These are phyloP conservation scores for Trissolcus brochymenae DNA, from an alignment of 2,888 invertebrate species.

Conservation along the genomic window DNA sequence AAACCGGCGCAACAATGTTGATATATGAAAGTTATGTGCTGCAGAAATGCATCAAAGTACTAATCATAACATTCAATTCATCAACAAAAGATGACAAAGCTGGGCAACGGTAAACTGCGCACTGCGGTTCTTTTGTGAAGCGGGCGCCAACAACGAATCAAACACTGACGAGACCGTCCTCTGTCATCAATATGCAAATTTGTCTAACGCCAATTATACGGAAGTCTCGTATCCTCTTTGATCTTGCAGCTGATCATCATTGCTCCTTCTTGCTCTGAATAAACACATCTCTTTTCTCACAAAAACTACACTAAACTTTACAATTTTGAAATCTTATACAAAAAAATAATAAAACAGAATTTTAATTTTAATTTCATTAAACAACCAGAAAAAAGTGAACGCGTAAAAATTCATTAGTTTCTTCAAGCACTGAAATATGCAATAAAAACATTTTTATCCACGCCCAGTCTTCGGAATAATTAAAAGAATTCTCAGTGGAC, in stretches of 20 bases:
- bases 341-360: slow-evolving; percentile 32
- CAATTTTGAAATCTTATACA: background rate
- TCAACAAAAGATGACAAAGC: slow-evolving; percentile 46
- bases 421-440: slow-evolving; percentile 15
- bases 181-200: slow-evolving; percentile 76
- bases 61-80: slow-evolving; percentile 48
- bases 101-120: slow-evolving; percentile 29
- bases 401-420: background rate
- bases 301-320: background rate
- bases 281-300: slow-evolving; percentile 18
- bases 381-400: too few relatives aligned
- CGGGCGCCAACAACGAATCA: slow-evolving; percentile 69
- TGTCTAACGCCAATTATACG: slow-evolving; percentile 75
- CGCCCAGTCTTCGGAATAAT: slow-evolving; percentile 32
- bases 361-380: slow-evolving; percentile 26
- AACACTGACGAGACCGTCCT: slow-evolving; percentile 66
- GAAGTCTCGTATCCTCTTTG: slow-evolving; percentile 74
- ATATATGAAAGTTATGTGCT: slow-evolving; percentile 9
- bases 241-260: slow-evolving; percentile 67
- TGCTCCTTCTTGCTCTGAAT: slow-evolving; percentile 33
- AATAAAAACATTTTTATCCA: slow-evolving; percentile 32
- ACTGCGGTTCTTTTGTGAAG: slow-evolving; percentile 50
- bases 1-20: background rate
- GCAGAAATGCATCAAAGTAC: slow-evolving; percentile 27
- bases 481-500: slow-evolving; percentile 33